These are phyloP conservation scores for Sycophila texana DNA, from an alignment of 2,888 invertebrate genomes.

Conservation along the genomic window DNA sequence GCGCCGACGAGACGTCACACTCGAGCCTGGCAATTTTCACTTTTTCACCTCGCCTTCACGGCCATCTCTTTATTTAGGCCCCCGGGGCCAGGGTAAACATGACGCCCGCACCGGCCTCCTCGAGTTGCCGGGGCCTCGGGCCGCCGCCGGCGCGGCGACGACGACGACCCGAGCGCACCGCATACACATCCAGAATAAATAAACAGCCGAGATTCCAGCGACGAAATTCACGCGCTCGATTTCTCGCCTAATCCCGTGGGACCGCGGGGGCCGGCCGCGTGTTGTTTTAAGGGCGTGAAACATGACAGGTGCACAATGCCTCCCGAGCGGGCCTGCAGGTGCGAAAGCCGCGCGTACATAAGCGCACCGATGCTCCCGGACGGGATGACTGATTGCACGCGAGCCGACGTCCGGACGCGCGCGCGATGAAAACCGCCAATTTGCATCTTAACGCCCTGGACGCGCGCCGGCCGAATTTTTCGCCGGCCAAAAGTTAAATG, in stretches of 20 bases:
- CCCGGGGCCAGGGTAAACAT: conserved; percentile 64
- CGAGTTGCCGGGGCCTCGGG: too few relatives aligned
- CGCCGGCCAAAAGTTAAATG: conserved; percentile 25
- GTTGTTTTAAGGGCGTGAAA: conserved; percentile 74
- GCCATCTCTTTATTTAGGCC: conserved; percentile 64
- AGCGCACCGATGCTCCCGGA: neutral
- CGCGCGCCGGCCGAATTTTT: conserved; percentile 38
- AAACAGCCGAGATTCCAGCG: conserved; percentile 67
- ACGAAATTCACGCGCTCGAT: conserved; percentile 40
- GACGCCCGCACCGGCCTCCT: conserved; percentile 57
- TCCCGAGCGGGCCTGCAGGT: conserved; percentile 69
- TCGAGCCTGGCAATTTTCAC: conserved; percentile 55
- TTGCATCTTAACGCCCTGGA: conserved; percentile 45
- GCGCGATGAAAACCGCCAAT: conserved; percentile 52
- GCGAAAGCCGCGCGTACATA: conserved; percentile 59
- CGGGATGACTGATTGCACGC: conserved; percentile 55
- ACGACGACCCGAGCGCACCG: conserved; percentile 49
- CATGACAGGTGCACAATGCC: conserved; percentile 73
- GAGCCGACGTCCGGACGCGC: conserved; percentile 7
- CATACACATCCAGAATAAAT: conserved; percentile 67
- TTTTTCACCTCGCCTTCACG: conserved; percentile 22
- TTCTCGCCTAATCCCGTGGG: conserved; percentile 66
- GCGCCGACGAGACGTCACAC: conserved; percentile 25
- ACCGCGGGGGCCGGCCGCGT: conserved; percentile 61
- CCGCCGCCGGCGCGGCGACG: too few relatives aligned